These are phyloP conservation scores for Heliopora coerulea DNA, from an alignment of 92 coral and sea anemone species.

Conservation along the genomic window DNA sequence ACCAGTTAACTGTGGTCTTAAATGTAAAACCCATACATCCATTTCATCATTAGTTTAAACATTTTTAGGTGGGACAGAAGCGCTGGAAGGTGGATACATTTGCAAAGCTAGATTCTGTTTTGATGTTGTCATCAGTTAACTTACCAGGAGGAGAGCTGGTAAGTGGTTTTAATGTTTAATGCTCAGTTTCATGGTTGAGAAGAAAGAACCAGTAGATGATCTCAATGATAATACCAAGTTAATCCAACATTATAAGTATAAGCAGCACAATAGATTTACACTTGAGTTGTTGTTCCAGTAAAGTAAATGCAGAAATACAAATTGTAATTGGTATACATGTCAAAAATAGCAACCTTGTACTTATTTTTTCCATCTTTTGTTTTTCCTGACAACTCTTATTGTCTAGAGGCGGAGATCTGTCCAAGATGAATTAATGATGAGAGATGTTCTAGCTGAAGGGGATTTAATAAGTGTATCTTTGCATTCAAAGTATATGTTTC, in stretches of 20 bases:
- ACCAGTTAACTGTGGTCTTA: too few relatives aligned
- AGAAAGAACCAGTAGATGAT: too few relatives aligned
- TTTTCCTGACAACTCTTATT: too few relatives aligned
- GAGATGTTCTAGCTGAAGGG: constrained; percentile 90
- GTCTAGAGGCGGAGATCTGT: constrained; percentile 90
- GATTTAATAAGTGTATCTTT: constrained; percentile 98
- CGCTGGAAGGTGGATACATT: constrained; percentile 99
- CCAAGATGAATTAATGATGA: constrained; percentile 94
- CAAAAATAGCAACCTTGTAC: background rate
- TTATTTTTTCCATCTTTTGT: background rate
- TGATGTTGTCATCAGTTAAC: constrained; percentile 86
- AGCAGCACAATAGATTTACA: too few relatives aligned
- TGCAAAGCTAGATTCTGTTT: constrained; percentile 90
- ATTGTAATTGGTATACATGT: background rate
- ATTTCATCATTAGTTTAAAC: too few relatives aligned
- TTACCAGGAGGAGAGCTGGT: constrained; percentile 99
- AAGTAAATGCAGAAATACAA: too few relatives aligned
- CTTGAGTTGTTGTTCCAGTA: too few relatives aligned
- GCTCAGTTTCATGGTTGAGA: background rate
- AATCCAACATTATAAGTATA: too few relatives aligned
- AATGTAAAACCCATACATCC: too few relatives aligned
- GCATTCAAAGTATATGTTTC: background rate
- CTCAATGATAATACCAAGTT: too few relatives aligned
- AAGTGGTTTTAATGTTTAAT: constrained; percentile 11
- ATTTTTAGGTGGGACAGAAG: constrained; percentile 98